Base-by-base conservation (phyloP, 1,140 invertebrate genomes). In the Drosophila murphyi region DNA sequence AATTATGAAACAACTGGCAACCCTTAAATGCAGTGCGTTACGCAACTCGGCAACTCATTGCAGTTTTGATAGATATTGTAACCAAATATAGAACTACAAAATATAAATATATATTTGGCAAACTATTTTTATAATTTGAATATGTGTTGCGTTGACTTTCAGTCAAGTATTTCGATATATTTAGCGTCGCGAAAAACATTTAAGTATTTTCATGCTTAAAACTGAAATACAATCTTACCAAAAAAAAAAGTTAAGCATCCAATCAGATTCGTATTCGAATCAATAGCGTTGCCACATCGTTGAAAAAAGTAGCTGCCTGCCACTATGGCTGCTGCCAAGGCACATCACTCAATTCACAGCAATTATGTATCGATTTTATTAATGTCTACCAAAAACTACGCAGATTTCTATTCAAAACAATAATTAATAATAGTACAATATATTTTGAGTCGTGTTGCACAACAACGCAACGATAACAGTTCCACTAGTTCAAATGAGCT, bases 1-100 rank as follows among this genome's bases (percentile, higher is more conserved):
- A 88, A 87, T 88, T 88, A 87, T 88, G 72, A 74, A 88, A 67
- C 63, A 50, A 75, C 54, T 54, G 64, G 35, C 59, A 47, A 50
- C 51, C n/a, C 20, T 28, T 52, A 32, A 8, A 12, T 6, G 39
- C 32, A 12, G 20, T 45, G 50, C 28, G 45, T 67, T 4, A 8
- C 54, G 54, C 43, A 55, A 5, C n/a, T 12, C 20, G 35, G 8
- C 20, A 28, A 28, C 31, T 43, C 39, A 8, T 28, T 4, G 12
- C 31, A 55, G 4, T 28, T 20, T 20, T 20, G 20, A 20, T 1
- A 20, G 1, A 20, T 20, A 20, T 20, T 20, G 20, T 20, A 1
- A 20, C 20, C 20, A 20, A 20, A 20, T 20, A 20, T 20, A 20
- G 20, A 20, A 1, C 20, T 20, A 20, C 0, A 1, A 20, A 20